Evolutionary conservation across 2,113 vertebrate genomes (phyloP).

Genomic region (Opisthocomus hoazin): DNA sequence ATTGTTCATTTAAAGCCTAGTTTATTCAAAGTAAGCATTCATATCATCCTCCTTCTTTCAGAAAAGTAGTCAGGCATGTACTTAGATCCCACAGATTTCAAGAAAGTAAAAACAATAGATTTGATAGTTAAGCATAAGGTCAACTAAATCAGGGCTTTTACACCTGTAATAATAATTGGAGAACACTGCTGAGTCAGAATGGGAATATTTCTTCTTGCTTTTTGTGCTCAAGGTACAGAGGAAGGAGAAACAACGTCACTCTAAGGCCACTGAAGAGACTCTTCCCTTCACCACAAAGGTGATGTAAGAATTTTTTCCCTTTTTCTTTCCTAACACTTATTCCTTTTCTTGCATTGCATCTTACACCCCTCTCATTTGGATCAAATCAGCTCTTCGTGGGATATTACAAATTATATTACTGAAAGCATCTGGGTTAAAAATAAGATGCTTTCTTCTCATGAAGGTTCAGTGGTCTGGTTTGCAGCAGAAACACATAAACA

Average conservation of each 20-base stretch:
- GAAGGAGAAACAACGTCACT: neutral
- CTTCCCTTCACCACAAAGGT: neutral
- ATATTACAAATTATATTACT: neutral
- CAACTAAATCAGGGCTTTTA: neutral
- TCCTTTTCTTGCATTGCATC: neutral
- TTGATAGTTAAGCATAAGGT: neutral
- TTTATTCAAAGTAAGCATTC: neutral
- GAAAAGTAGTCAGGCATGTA: neutral
- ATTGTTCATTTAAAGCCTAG: neutral
- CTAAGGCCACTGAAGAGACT: neutral
- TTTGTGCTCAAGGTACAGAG: neutral
- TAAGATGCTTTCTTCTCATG: neutral
- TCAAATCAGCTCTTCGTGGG: neutral
- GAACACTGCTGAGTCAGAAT: neutral
- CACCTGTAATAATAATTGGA: neutral
- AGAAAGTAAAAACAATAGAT: neutral
- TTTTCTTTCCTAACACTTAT: neutral
- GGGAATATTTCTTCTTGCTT: neutral
- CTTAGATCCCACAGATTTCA: neutral
- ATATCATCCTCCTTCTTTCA: neutral
- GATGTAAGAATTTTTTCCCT: neutral
- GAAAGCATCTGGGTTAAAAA: neutral
- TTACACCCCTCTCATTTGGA: neutral
- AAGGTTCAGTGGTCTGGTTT: neutral
- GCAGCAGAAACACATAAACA: neutral